Evolutionary conservation across 2,888 invertebrate species (phyloP).

Genomic region (Oasisia sp.): DNA sequence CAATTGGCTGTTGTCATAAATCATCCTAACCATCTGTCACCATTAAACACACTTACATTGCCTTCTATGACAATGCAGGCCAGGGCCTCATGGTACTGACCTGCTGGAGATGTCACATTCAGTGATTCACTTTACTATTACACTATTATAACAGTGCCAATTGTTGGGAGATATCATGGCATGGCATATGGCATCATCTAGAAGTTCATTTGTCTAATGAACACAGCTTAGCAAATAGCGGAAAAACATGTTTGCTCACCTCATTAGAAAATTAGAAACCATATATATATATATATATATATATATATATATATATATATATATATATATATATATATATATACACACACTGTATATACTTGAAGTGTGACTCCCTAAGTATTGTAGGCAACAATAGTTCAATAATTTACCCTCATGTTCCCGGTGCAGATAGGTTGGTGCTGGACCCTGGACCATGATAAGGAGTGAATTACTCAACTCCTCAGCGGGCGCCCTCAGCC

Average conservation of each 20-base stretch:
- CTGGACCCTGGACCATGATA: not conserved
- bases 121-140: not conserved
- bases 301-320: no score
- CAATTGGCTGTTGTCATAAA: not conserved
- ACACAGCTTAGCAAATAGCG: not conserved
- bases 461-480: not conserved
- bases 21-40: not conserved
- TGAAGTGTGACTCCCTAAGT: not conserved
- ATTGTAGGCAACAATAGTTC: not conserved
- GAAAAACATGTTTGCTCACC: not conserved
- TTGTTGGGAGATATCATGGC: not conserved
- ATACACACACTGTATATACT: not conserved
- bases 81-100: not conserved
- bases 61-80: not conserved
- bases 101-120: not conserved
- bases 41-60: not conserved
- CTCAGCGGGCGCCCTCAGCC: not conserved
- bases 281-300: not conserved
- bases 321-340: no score
- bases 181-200: not conserved
- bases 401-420: not conserved
- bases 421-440: not conserved
- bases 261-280: not conserved
- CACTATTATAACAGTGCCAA: not conserved
- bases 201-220: not conserved